Evolutionary conservation across 2,113 vertebrate species (phyloP), one percentile per base, ranked within the genome.

Genomic region (Motacilla alba): DNA sequence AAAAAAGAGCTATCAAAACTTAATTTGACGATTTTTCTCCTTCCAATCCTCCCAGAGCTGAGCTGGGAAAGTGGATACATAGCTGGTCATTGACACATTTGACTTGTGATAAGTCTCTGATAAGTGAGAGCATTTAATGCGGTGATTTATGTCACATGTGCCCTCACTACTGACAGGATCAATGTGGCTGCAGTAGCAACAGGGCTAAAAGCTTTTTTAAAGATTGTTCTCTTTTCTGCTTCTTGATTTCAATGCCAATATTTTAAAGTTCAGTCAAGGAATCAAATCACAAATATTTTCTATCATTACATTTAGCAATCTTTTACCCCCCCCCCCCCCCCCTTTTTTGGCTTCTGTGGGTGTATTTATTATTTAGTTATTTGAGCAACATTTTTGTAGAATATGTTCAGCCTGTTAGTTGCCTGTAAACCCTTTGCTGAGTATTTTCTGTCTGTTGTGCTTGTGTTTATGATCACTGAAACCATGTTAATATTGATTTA

Each of bases 241-340:
- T 93, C 84, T 80, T 77, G 1, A 44, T 76, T 92, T 90, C 31
- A 83, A 20, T 39, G 37, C 3, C 14, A 24, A 13, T 82, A 64
- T 56, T 68, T 76, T 52, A 43, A 93, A 79, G 11, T 68, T 52
- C n/a, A 30, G 8, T 72, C 62, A 62, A 43, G 24, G 53, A 47
- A 72, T 43, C 21, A 68, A 75, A 56, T 67, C n/a, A 49, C 2
- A 67, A 35, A 35, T 46, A 27, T n/a, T 59, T 60, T 68, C 10
- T 19, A 26, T 33, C 26, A 30, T 46, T 63, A 6, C 23, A 43
- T 30, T 47, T 56, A 75, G 18, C 10, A 59, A 15, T 33, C 10
- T 33, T 80, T 39, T 56, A 33, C 20, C 3, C 3, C 5, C 4
- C 4, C 3, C 3, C 2, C 4, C 3, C 5, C 2, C 4, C 2